A percentile compares a stretch with the other conserved stretches of the same genome.
phyloP scores from a whole-genome alignment of 1,140 invertebrate genomes.

The Ruditapes philippinarum region DNA sequence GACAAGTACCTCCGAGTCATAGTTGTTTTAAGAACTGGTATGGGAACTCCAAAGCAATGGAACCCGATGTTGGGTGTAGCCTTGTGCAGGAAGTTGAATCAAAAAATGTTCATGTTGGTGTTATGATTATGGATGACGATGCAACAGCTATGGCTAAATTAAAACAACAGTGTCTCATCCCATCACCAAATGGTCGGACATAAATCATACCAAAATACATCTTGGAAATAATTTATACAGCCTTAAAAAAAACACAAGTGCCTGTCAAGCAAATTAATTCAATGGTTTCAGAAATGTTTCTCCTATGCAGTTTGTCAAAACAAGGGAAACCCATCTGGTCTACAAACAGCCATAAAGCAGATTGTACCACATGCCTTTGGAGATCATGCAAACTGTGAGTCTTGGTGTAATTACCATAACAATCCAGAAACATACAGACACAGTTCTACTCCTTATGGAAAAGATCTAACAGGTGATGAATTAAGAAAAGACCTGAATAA shows the following conservation, averaged over 20 bases:
- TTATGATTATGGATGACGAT: slow-evolving; percentile 61
- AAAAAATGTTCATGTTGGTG: neutral
- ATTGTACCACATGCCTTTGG: slow-evolving; percentile 46
- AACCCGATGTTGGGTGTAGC: slow-evolving; percentile 31
- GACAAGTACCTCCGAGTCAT: neutral
- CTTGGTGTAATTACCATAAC: slow-evolving; percentile 32
- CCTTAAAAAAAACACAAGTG: slow-evolving; percentile 50
- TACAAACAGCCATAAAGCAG: neutral
- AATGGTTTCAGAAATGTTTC: slow-evolving; percentile 45
- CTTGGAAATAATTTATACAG: slow-evolving; percentile 27
- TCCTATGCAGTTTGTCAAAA: slow-evolving; percentile 33
- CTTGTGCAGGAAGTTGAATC: slow-evolving; percentile 4
- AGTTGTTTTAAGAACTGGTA: slow-evolving; percentile 47
- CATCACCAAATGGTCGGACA: slow-evolving; percentile 26
- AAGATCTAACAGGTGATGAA: slow-evolving; percentile 5
- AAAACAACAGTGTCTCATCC: neutral
- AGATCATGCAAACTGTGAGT: slow-evolving; percentile 12
- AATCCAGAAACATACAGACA: neutral
- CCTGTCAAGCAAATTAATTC: slow-evolving; percentile 5
- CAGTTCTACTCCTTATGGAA: neutral
- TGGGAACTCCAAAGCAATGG: slow-evolving; percentile 55
- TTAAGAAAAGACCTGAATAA: neutral
- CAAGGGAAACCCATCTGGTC: neutral
- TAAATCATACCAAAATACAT: slow-evolving; percentile 53
- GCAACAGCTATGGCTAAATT: slow-evolving; percentile 48